These are phyloP conservation scores for Caiman crocodilus DNA, from an alignment of 2,797 vertebrate species.

Conservation along the genomic window DNA sequence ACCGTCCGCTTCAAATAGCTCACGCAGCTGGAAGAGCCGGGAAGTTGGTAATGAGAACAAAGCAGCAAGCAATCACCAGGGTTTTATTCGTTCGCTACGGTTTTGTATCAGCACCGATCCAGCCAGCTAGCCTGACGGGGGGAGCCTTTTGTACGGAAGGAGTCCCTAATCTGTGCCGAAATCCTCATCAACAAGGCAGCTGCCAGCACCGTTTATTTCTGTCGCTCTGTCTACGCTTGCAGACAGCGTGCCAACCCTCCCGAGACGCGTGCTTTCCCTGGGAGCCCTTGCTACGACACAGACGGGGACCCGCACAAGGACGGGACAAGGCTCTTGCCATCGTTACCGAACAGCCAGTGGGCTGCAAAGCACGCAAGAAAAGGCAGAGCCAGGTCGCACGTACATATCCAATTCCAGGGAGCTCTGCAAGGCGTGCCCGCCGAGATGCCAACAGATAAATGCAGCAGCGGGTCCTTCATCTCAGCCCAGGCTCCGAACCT, in stretches of 20 bases:
- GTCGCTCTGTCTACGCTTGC: background rate
- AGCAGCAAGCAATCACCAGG: constrained; percentile 41
- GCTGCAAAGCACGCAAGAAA: background rate
- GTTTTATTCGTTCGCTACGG: constrained; percentile 3
- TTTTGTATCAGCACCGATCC: background rate
- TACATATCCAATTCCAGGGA: background rate
- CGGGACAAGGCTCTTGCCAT: background rate
- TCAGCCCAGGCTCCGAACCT: background rate
- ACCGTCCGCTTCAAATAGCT: background rate
- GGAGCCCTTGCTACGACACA: background rate
- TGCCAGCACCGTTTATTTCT: background rate
- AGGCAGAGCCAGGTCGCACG: background rate
- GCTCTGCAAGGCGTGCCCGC: background rate
- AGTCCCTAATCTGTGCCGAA: background rate
- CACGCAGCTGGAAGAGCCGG: constrained; percentile 20
- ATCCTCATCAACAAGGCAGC: background rate
- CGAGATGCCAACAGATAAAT: background rate
- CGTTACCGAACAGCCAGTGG: background rate
- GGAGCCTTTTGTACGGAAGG: background rate
- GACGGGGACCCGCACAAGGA: background rate
- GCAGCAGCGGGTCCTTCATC: background rate
- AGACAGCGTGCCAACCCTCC: background rate
- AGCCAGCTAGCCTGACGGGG: background rate
- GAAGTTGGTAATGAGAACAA: constrained; percentile 49
- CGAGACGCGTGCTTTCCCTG: background rate